Evolutionary conservation across 2,113 vertebrate species (phyloP), one percentile per base, ranked within the genome.

Genomic region (Elephantulus edwardii): DNA sequence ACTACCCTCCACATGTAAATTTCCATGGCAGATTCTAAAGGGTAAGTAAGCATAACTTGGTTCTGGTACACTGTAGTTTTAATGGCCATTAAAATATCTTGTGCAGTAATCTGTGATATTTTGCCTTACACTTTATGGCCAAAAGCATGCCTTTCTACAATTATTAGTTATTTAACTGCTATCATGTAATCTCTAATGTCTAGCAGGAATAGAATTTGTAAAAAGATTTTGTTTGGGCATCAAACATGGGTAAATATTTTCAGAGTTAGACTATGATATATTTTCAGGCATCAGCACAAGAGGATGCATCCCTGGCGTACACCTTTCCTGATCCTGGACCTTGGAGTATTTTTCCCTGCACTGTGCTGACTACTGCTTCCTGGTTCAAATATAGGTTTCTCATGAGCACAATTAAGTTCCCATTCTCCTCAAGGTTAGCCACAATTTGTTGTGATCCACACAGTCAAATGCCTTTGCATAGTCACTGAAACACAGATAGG

Each of bases 51-150:
- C 48, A 13, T 70, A 42, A 44, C 54, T 33, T 52, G 12, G 20
- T 22, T 88, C 2, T 50, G 48, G 33, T 58, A 66, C 24, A 58
- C 19, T 79, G 26, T 83, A 66, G 35, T 84, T 93, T 87, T 89
- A 86, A 80, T 89, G 60, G n/a, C 52, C 35, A 26, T 89, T 89
- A 86, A 81, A 94, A 78, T 91, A 84, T 84, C 87, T 91, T 91
- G 44, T 71, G 91, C 88, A 90, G 64, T 89, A 64, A 26, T 75
- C 38, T 83, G 30, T 52, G 62, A 52, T 89, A 72, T 86, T 92
- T 95, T 77, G 33, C 68, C 54, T 81, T 80, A 80, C 3, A 60
- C 52, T 87, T 89, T 52, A 62, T 46, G 78, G 52, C 30, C 52
- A 54, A 48, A 33, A 75, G 54, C 22, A 92, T 75, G 44, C 60